A percentile compares a stretch with the other conserved stretches of the same genome.
These are phyloP conservation scores for Pseudomyrmex sp. DNA, from an alignment of 1,140 invertebrate genomes.

Conservation along the genomic window DNA sequence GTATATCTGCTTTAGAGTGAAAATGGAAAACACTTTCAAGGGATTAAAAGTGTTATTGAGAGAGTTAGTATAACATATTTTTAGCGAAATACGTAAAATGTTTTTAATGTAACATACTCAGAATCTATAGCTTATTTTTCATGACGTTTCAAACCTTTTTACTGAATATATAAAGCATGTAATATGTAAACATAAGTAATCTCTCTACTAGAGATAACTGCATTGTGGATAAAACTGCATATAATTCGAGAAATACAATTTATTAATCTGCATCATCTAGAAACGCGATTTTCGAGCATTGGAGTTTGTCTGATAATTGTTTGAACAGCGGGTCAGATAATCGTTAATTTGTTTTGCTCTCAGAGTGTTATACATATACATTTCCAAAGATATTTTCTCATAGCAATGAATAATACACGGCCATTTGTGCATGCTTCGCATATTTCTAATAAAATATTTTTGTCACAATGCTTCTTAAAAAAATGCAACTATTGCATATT, in stretches of 20 bases:
- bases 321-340: slow-evolving; percentile 11
- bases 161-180: background rate
- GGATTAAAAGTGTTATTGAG: background rate
- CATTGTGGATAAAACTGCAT: too few species aligned
- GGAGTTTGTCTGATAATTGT: background rate
- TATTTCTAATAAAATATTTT: background rate
- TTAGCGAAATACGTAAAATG: background rate
- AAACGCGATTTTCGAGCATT: slow-evolving; percentile 6
- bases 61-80: background rate
- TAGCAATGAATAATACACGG: background rate
- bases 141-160: background rate
- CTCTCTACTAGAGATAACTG: too few species aligned
- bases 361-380: background rate
- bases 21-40: background rate
- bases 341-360: background rate
- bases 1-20: background rate
- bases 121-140: background rate
- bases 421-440: background rate
- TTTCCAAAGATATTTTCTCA: slow-evolving; percentile 6
- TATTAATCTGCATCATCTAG: background rate
- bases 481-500: background rate
- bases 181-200: too few species aligned
- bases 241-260: background rate
- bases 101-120: background rate
- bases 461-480: slow-evolving; percentile 1